Evolutionary conservation across 2,797 vertebrate genomes (phyloP).

Genomic region (Tympanoctomys barrerae): DNA sequence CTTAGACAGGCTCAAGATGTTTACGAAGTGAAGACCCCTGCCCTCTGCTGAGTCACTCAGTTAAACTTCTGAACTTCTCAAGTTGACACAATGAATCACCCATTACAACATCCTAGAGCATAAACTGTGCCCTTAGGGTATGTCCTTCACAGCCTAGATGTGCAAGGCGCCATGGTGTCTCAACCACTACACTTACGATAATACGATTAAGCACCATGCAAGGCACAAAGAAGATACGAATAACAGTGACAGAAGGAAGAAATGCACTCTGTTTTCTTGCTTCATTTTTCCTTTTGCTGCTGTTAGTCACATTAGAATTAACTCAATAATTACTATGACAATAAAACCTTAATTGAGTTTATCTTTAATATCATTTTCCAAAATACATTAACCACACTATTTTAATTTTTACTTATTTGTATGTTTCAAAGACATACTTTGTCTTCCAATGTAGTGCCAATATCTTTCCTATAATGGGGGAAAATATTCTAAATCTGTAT

Average conservation of each 20-base stretch:
- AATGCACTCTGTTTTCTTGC: background rate
- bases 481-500: background rate
- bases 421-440: background rate
- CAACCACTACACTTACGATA: background rate
- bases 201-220: background rate
- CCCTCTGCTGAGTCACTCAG: background rate
- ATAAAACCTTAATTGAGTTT: slow-evolving; percentile 37
- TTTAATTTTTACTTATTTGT: slow-evolving; percentile 31
- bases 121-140: background rate
- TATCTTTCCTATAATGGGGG: background rate
- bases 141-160: background rate
- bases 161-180: background rate
- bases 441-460: background rate
- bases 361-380: background rate
- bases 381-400: background rate
- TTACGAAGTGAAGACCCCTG: background rate
- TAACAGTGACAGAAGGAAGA: background rate
- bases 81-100: background rate
- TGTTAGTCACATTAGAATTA: slow-evolving; percentile 20
- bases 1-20: background rate
- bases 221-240: background rate
- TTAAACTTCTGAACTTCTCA: background rate
- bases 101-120: background rate
- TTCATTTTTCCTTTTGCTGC: background rate
- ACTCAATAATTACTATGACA: background rate